Evolutionary conservation across 2,888 invertebrate genomes (phyloP).

Genomic region (Dichetophora obliterata): DNA sequence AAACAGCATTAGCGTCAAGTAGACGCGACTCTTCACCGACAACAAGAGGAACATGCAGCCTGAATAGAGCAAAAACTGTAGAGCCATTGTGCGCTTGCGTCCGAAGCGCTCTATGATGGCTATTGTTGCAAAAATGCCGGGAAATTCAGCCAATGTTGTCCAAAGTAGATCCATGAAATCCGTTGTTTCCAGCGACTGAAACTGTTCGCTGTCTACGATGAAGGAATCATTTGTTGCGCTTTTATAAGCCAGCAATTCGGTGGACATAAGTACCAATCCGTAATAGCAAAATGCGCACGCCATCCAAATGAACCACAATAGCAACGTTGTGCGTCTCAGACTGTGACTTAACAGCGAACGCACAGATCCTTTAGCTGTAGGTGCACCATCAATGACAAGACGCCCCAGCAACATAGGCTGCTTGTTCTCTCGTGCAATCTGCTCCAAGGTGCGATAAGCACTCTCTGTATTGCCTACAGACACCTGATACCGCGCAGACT

Average conservation of each 20-base stretch:
- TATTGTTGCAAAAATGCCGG: constrained; percentile 90
- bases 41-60: constrained; percentile 79
- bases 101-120: constrained; percentile 91
- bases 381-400: constrained; percentile 83
- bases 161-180: constrained; percentile 94
- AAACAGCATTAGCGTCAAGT: constrained; percentile 87
- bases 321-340: constrained; percentile 83
- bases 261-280: constrained; percentile 94
- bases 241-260: constrained; percentile 79
- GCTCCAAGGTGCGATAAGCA: constrained; percentile 85
- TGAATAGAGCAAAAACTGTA: constrained; percentile 90
- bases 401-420: constrained; percentile 89
- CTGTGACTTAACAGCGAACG: constrained; percentile 83
- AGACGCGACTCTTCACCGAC: constrained; percentile 72
- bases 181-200: constrained; percentile 80
- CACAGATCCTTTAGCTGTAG: constrained; percentile 74
- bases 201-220: constrained; percentile 71
- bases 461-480: constrained; percentile 88
- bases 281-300: constrained; percentile 96
- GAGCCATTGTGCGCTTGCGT: constrained; percentile 91
- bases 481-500: constrained; percentile 91
- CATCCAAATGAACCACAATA: constrained; percentile 96
- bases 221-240: constrained; percentile 47
- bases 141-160: constrained; percentile 96
- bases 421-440: constrained; percentile 89